phyloP scores from a whole-genome alignment of 2,113 vertebrate species.

The Ptyas mucosa region DNA sequence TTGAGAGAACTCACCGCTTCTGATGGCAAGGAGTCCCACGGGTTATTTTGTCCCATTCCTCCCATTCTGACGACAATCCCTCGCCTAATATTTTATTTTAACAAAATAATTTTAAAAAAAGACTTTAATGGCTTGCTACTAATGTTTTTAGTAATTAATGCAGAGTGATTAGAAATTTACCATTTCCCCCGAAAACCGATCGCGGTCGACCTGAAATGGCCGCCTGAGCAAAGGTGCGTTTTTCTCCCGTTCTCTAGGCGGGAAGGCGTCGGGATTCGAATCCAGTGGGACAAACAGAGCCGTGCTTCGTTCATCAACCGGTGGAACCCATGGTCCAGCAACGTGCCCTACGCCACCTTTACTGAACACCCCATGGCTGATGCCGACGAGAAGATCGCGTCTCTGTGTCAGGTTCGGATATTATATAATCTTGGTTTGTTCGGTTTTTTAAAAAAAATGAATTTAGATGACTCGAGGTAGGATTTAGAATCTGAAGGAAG shows the following conservation, averaged over 20 bases:
- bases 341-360: constrained; percentile 89
- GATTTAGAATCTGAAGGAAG: not conserved
- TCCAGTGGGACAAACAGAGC: constrained; percentile 93
- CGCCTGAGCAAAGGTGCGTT: not conserved
- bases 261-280: constrained; percentile 83
- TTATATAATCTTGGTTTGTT: fast-evolving
- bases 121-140: too few relatives aligned
- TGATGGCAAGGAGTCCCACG: too few relatives aligned
- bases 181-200: too few relatives aligned
- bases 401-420: constrained; percentile 84
- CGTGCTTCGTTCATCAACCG: constrained; percentile 86
- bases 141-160: too few relatives aligned
- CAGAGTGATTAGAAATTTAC: too few relatives aligned
- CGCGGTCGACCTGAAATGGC: too few relatives aligned
- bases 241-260: constrained; percentile 63
- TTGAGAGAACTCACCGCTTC: too few relatives aligned
- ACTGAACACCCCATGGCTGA: constrained; percentile 89
- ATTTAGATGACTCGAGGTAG: fast-evolving
- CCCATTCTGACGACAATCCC: too few relatives aligned
- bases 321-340: constrained; percentile 97
- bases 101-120: too few relatives aligned
- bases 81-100: too few relatives aligned
- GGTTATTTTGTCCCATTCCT: too few relatives aligned
- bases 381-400: constrained; percentile 84
- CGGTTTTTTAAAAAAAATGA: too few relatives aligned